phyloP scores from a whole-genome alignment of 2,797 vertebrate genomes.

The Acipenser ruthenus region DNA sequence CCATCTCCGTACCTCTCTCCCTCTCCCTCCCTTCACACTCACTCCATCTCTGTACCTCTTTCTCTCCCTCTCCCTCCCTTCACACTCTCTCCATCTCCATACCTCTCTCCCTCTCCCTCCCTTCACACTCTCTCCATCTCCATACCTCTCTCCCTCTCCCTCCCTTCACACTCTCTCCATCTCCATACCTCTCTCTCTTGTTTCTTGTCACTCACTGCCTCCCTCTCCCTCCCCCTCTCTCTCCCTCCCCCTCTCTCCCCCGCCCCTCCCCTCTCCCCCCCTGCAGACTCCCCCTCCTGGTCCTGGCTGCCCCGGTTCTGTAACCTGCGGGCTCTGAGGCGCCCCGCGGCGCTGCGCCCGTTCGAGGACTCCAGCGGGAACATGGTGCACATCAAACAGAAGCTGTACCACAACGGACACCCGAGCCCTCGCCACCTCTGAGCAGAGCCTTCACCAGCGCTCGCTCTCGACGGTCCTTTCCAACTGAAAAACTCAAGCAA shows the following conservation, averaged over 20 bases:
- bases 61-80: constrained; percentile 1
- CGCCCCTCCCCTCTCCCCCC: no score
- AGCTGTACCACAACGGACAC: constrained; percentile 98
- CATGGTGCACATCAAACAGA: constrained; percentile 99
- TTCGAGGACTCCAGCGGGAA: constrained; percentile 88
- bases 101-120: constrained; percentile 2
- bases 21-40: not conserved
- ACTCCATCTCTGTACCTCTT: not conserved
- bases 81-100: not conserved
- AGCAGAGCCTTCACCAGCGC: constrained; percentile 33
- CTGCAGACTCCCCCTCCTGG: constrained; percentile 55
- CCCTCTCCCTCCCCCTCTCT: constrained; percentile 31
- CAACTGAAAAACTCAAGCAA: no score
- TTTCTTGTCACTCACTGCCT: no score
- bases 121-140: no score
- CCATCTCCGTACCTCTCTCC: no score
- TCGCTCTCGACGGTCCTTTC: not conserved
- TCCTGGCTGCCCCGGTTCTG: constrained; percentile 81
- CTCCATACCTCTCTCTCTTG: no score
- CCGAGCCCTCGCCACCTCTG: constrained; percentile 95
- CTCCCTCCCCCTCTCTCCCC: constrained; percentile 19
- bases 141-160: no score
- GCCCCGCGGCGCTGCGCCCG: constrained; percentile 84
- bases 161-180: no score
- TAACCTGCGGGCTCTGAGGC: constrained; percentile 86